phyloP scores from a whole-genome alignment of 1,140 invertebrate species.

The Scaptomyza hsui region DNA sequence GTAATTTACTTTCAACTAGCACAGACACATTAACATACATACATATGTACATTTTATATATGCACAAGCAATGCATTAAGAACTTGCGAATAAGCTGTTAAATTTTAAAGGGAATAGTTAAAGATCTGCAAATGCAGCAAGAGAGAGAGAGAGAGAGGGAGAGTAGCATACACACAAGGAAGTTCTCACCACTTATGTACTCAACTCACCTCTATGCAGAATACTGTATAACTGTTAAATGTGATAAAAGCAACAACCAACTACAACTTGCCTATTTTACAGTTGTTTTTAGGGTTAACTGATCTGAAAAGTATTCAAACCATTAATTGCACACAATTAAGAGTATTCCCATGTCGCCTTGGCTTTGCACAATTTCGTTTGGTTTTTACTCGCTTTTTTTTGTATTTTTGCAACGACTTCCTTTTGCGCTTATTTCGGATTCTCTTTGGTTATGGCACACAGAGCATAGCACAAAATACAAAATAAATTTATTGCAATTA shows the following conservation, averaged over 20 bases:
- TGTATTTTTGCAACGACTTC: conserved; percentile 47
- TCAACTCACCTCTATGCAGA: too few species aligned
- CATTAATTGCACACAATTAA: background rate
- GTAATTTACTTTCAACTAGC: background rate
- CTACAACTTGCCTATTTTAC: too few species aligned
- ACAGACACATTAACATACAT: background rate
- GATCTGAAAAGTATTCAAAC: background rate
- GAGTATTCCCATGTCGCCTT: conserved; percentile 12
- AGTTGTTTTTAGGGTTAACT: too few species aligned
- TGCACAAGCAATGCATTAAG: background rate
- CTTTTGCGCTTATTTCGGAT: conserved; percentile 51
- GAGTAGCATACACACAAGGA: too few species aligned
- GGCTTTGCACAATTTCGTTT: conserved; percentile 11
- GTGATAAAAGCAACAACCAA: too few species aligned
- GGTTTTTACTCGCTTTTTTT: conserved; percentile 15
- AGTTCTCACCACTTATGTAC: too few species aligned
- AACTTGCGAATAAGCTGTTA: background rate
- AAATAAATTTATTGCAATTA: conserved; percentile 72
- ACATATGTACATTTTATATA: background rate
- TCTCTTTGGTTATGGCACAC: conserved; percentile 27
- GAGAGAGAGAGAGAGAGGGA: too few species aligned
- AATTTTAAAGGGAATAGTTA: too few species aligned
- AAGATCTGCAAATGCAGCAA: too few species aligned
- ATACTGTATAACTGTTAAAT: too few species aligned
- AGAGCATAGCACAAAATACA: conserved; percentile 27